phyloP scores from a whole-genome alignment of 2,888 invertebrate genomes.

The Cinara cedri region DNA sequence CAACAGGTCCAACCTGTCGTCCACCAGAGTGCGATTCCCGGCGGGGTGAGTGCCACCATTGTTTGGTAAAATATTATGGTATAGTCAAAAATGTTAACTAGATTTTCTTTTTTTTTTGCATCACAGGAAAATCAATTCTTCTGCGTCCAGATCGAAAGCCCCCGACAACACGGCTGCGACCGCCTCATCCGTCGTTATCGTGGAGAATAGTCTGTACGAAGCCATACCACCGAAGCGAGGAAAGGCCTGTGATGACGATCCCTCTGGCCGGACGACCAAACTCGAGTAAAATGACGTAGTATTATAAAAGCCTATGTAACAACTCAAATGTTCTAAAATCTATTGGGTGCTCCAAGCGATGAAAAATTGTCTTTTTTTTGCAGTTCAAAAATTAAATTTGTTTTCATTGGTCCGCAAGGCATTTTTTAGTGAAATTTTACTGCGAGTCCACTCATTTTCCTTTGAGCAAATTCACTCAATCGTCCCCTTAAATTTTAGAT shows the following conservation, averaged over 20 bases:
- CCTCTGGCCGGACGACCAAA: background rate
- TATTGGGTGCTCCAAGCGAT: no score
- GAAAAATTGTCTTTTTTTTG: no score
- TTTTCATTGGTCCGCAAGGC: no score
- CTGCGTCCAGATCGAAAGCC: constrained; percentile 1
- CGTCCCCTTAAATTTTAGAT: no score
- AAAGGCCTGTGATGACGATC: background rate
- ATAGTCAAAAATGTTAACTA: background rate
- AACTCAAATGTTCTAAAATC: no score
- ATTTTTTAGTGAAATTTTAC: no score
- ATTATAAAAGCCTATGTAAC: no score
- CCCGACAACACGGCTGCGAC: background rate
- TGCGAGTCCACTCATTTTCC: no score
- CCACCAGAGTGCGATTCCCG: constrained; percentile 14
- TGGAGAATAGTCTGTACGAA: constrained; percentile 12
- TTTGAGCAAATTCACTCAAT: no score
- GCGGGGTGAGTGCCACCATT: constrained; percentile 16
- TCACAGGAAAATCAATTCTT: background rate
- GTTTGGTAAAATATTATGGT: background rate
- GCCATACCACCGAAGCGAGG: constrained; percentile 12
- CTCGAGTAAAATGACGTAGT: constrained; percentile 29
- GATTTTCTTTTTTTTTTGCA: background rate
- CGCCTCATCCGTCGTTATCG: background rate
- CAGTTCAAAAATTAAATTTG: no score
- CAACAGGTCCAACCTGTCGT: constrained; percentile 39